These are phyloP conservation scores for Colaptes auratus DNA, from an alignment of 2,113 vertebrate genomes.

Conservation along the genomic window DNA sequence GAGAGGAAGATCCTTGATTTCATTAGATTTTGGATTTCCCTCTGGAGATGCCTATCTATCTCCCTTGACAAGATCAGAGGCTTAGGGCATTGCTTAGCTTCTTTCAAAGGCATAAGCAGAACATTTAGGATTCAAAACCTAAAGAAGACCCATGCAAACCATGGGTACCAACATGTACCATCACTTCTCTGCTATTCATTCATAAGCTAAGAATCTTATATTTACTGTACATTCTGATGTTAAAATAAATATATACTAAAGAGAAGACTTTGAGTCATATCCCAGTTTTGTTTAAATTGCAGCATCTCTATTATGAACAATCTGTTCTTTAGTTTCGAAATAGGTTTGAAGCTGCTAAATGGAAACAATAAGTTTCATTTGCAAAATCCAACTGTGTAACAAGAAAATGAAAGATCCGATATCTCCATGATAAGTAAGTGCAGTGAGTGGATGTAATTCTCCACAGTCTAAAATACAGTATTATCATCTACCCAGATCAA, in stretches of 20 bases:
- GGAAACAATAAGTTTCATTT: neutral
- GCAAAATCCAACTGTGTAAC: neutral
- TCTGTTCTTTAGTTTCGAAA: neutral
- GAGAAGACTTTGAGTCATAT: neutral
- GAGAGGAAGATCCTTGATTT: neutral
- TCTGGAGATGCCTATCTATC: neutral
- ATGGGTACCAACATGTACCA: neutral
- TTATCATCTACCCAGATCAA: neutral
- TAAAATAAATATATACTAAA: neutral
- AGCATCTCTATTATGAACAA: neutral
- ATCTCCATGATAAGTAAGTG: neutral
- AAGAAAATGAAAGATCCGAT: neutral
- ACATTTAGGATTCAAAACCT: neutral
- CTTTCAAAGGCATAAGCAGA: neutral
- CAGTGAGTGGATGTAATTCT: neutral
- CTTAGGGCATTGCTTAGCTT: neutral
- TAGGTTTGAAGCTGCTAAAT: neutral
- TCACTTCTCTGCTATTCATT: neutral
- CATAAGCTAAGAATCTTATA: neutral
- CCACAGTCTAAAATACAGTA: neutral
- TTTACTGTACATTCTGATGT: neutral
- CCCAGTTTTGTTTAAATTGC: neutral
- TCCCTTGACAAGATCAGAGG: neutral
- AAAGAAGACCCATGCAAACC: neutral
- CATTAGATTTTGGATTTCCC: conserved; percentile 28